Evolutionary conservation across 2,797 vertebrate species (phyloP).

Genomic region (Smutsia temminckii): DNA sequence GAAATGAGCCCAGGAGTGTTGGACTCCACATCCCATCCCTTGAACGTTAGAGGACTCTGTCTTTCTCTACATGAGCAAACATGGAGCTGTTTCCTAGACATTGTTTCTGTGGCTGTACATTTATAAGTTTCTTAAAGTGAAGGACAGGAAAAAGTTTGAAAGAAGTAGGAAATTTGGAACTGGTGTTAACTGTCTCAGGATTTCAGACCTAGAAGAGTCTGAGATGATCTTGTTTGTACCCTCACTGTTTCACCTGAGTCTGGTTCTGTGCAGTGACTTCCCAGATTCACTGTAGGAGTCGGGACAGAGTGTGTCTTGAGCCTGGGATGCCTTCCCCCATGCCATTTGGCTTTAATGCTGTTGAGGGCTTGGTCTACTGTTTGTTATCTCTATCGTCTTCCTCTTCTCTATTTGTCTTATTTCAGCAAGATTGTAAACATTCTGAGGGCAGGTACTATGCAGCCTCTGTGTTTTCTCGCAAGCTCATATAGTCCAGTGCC

Average conservation of each 20-base stretch:
- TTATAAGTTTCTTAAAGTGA: neutral
- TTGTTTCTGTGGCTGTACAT: neutral
- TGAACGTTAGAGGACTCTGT: neutral
- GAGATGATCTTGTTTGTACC: neutral
- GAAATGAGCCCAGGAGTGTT: neutral
- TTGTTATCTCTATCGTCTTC: neutral
- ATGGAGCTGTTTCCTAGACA: neutral
- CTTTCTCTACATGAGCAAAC: neutral
- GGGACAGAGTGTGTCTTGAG: neutral
- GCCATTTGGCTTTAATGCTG: neutral
- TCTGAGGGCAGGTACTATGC: neutral
- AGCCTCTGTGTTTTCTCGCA: neutral
- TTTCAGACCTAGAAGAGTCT: neutral
- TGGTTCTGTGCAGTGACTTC: neutral
- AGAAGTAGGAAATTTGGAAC: neutral
- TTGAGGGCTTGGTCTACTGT: neutral
- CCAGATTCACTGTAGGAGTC: neutral
- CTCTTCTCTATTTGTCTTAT: neutral
- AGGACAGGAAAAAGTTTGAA: neutral
- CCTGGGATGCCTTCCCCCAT: fast-evolving
- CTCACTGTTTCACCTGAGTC: neutral
- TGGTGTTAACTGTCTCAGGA: neutral
- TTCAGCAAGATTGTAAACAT: neutral
- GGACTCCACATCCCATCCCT: neutral
- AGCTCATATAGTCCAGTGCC: neutral